Evolutionary conservation across 2,797 vertebrate species (phyloP).

Genomic region (Parauchenoglanis punctatus): DNA sequence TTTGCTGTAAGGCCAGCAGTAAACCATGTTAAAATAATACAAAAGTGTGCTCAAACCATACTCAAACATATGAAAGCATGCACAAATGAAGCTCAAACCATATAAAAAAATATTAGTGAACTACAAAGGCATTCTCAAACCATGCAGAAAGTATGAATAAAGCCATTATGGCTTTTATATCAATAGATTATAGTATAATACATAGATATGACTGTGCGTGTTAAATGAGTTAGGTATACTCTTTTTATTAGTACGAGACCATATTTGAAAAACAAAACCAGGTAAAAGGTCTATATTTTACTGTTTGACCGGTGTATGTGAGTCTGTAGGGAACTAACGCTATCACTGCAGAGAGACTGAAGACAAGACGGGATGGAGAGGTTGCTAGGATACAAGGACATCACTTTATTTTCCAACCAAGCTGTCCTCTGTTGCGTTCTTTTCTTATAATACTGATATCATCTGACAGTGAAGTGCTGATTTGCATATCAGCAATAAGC

Average conservation of each 20-base stretch:
- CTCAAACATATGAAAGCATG: background rate
- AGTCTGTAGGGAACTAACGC: conserved; percentile 48
- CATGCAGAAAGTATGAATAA: background rate
- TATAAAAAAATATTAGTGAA: background rate
- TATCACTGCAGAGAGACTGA: conserved; percentile 53
- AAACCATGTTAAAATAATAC: background rate
- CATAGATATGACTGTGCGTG: background rate
- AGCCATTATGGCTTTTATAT: background rate
- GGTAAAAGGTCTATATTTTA: background rate
- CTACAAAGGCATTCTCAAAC: background rate
- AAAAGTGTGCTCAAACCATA: background rate
- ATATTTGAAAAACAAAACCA: conserved; percentile 2
- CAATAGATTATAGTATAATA: background rate
- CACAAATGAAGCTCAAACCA: background rate
- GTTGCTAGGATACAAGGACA: conserved; percentile 65
- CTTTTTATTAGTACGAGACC: background rate
- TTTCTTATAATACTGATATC: background rate
- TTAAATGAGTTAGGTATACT: background rate
- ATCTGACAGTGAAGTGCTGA: conserved; percentile 27
- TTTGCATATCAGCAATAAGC: conserved; percentile 14
- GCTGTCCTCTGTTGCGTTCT: conserved; percentile 30
- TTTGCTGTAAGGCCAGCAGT: background rate
- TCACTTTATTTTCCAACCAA: conserved; percentile 45
- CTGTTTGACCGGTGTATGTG: conserved; percentile 24
- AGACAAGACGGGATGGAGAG: conserved; percentile 45